A percentile compares a stretch with the other conserved stretches of the same genome.
Conservation (phyloP, 2,888 invertebrate genomes). For the Dicyrtomina minuta region DNA sequence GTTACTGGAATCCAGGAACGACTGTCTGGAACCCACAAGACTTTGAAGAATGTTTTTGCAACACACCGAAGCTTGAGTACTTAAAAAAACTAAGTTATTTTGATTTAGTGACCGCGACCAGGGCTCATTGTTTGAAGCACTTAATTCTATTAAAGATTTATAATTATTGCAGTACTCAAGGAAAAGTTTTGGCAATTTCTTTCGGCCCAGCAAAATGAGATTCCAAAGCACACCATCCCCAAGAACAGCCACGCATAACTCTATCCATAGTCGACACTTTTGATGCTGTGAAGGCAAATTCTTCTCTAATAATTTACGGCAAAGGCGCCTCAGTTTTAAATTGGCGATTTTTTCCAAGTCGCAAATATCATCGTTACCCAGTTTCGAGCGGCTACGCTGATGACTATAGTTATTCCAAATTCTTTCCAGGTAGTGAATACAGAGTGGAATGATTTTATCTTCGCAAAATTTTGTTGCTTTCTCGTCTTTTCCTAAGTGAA, state of each 20-base stretch:
- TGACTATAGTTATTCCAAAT: neutral
- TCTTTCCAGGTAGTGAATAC: conserved; percentile 23
- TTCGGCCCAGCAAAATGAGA: conserved; percentile 45
- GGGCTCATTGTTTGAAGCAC: too few relatives aligned
- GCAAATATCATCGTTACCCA: neutral
- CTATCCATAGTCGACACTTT: conserved; percentile 49
- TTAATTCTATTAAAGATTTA: too few relatives aligned
- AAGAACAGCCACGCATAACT: conserved; percentile 49
- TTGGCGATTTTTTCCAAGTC: conserved; percentile 14
- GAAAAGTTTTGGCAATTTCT: conserved; percentile 42
- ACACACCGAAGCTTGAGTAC: too few relatives aligned
- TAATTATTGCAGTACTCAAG: neutral
- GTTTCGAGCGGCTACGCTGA: neutral
- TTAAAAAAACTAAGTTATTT: too few relatives aligned
- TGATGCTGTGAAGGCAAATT: conserved; percentile 41
- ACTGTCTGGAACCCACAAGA: too few relatives aligned
- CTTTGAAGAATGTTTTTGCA: too few relatives aligned
- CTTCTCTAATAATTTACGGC: conserved; percentile 36
- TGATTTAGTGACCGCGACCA: too few relatives aligned
- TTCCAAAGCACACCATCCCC: conserved; percentile 51
- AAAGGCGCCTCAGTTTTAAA: conserved; percentile 42
- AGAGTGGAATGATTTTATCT: conserved; percentile 30
- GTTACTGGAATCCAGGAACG: too few relatives aligned
- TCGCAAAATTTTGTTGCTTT: conserved; percentile 1
- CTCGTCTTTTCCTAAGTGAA: conserved; percentile 6